Conservation (phyloP, 2,797 vertebrate species). For the Molossus alvarezi region DNA sequence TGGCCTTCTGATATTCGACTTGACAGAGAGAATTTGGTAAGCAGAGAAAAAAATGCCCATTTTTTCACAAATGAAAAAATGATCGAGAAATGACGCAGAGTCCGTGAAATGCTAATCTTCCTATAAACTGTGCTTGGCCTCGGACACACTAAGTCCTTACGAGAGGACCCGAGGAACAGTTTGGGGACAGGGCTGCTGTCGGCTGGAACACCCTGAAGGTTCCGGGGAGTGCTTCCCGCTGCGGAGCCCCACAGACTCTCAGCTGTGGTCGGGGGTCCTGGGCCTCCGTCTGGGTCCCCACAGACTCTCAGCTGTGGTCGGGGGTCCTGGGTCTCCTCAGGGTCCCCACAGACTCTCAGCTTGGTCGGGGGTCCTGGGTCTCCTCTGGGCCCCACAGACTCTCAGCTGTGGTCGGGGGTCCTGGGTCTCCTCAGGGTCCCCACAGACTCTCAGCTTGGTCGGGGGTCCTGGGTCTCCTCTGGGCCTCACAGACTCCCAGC, state of each 20-base stretch:
- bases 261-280: too few species aligned
- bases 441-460: too few species aligned
- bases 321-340: too few species aligned
- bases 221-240: fast-evolving
- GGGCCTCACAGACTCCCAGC: too few species aligned
- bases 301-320: too few species aligned
- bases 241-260: fast-evolving
- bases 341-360: too few species aligned
- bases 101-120: not conserved
- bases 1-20: not conserved
- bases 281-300: not conserved
- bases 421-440: too few species aligned
- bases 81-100: not conserved
- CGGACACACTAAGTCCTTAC: not conserved
- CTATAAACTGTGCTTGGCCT: not conserved
- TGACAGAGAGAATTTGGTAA: not conserved
- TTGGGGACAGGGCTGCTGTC: not conserved
- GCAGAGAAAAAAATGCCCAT: not conserved
- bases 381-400: too few species aligned
- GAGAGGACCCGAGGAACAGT: too few species aligned
- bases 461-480: too few species aligned
- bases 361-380: too few species aligned
- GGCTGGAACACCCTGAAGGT: not conserved
- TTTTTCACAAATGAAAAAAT: not conserved
- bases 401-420: too few species aligned